Percentiles rank a stretch among this genome's conserved stretches.
Conservation (phyloP, 1,140 invertebrate genomes). For the Megathymus violae region DNA sequence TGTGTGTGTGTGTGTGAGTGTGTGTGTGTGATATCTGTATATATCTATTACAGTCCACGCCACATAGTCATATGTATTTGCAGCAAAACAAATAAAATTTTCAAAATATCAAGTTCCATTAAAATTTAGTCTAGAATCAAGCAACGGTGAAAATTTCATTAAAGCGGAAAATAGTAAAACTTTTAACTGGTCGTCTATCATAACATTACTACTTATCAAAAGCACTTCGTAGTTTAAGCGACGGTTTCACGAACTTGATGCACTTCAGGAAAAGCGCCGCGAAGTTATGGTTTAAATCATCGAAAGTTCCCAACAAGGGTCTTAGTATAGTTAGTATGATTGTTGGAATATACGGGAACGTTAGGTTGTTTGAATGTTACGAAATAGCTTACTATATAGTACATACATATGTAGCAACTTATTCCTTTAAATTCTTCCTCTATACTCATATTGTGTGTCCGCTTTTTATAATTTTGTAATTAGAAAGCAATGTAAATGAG, state of each 20-base stretch:
- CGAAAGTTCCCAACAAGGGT: slow-evolving; percentile 38
- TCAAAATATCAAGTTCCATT: not conserved
- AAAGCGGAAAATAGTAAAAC: not conserved
- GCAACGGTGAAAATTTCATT: not conserved
- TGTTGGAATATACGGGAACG: too few species aligned
- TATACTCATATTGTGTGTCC: too few species aligned
- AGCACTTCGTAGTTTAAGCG: slow-evolving; percentile 25
- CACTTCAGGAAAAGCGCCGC: slow-evolving; percentile 32
- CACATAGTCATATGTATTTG: too few species aligned
- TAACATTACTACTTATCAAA: slow-evolving; percentile 13
- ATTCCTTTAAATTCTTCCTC: too few species aligned
- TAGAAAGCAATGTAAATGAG: too few species aligned
- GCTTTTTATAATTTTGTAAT: too few species aligned
- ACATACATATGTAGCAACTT: too few species aligned
- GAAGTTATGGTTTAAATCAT: slow-evolving; percentile 51
- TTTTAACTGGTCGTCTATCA: slow-evolving; percentile 24
- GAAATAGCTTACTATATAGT: too few species aligned
- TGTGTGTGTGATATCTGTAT: too few species aligned
- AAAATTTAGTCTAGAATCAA: not conserved
- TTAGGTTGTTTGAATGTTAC: too few species aligned
- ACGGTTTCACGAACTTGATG: slow-evolving; percentile 33
- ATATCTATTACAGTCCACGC: too few species aligned
- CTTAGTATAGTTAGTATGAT: not conserved
- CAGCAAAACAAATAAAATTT: not conserved
- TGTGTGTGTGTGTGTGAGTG: too few species aligned